A percentile compares a stretch with the other conserved stretches of the same genome.
Evolutionary conservation across 2,113 vertebrate species (phyloP).

Genomic region (Hippocampus barbouri): DNA sequence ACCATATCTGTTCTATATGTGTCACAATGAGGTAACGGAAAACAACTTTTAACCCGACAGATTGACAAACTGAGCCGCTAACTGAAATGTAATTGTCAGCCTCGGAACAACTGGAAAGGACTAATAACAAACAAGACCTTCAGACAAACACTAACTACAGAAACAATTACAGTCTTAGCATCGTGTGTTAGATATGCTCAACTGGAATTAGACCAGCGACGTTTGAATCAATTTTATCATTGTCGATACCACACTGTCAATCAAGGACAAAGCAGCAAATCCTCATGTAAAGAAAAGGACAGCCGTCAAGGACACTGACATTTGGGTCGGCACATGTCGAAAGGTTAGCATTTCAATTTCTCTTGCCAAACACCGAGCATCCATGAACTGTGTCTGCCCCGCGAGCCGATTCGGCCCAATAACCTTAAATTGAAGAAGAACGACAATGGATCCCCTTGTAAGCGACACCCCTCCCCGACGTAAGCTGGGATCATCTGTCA

Average conservation of each 20-base stretch:
- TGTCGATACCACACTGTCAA: background rate
- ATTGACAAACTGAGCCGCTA: conserved; percentile 17
- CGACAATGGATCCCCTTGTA: conserved; percentile 53
- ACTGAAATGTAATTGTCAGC: conserved; percentile 17
- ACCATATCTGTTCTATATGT: too few species aligned
- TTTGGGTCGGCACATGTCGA: conserved; percentile 9
- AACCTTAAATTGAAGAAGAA: conserved; percentile 51
- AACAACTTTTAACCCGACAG: background rate
- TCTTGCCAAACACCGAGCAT: conserved; percentile 21
- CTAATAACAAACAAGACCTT: background rate
- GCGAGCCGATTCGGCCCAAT: conserved; percentile 36
- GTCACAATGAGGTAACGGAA: background rate
- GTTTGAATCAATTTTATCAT: background rate
- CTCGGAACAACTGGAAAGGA: conserved; percentile 28
- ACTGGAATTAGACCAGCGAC: background rate
- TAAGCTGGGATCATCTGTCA: conserved; percentile 51
- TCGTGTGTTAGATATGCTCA: conserved; percentile 19
- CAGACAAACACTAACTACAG: conserved; percentile 46
- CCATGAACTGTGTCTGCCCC: conserved; percentile 28
- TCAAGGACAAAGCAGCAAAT: background rate
- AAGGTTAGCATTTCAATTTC: conserved; percentile 16
- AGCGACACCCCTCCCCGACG: conserved; percentile 37
- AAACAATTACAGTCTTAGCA: conserved; percentile 29
- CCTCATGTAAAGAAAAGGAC: conserved; percentile 13
- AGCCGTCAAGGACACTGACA: conserved; percentile 36